Evolutionary conservation across 2,797 vertebrate species (phyloP).

Genomic region (Champsocephalus esox): DNA sequence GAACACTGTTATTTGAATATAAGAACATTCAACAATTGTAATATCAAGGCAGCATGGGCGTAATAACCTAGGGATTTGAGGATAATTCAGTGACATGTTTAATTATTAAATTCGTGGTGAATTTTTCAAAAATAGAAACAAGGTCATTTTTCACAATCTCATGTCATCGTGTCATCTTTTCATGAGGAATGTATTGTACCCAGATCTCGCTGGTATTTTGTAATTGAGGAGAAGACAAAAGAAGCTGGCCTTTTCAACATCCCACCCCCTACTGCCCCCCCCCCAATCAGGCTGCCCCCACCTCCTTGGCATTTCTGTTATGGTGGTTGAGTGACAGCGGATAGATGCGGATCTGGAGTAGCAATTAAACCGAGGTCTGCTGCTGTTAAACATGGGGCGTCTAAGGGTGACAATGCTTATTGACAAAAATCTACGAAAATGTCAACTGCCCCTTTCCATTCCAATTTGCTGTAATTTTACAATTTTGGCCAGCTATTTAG

Average conservation of each 20-base stretch:
- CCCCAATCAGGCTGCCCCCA: slow-evolving; percentile 39
- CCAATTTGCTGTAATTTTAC: slow-evolving; percentile 69
- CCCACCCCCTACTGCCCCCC: neutral
- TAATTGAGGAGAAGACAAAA: slow-evolving; percentile 51
- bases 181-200: slow-evolving; percentile 24
- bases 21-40: slow-evolving; percentile 4
- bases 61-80: slow-evolving; percentile 30
- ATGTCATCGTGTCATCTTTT: slow-evolving; percentile 51
- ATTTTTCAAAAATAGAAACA: slow-evolving; percentile 42
- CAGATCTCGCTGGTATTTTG: slow-evolving; percentile 22
- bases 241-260: slow-evolving; percentile 59
- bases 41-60: slow-evolving; percentile 1
- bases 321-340: slow-evolving; percentile 69
- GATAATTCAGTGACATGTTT: slow-evolving; percentile 51
- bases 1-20: slow-evolving; percentile 18
- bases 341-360: slow-evolving; percentile 65
- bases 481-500: slow-evolving; percentile 61
- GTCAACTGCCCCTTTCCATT: slow-evolving; percentile 74
- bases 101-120: slow-evolving; percentile 33
- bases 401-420: slow-evolving; percentile 72
- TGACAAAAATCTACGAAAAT: slow-evolving; percentile 78
- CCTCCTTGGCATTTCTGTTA: slow-evolving; percentile 68
- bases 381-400: slow-evolving; percentile 73
- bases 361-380: slow-evolving; percentile 79
- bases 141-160: slow-evolving; percentile 16